Evolutionary conservation across 2,888 invertebrate genomes (phyloP).

Genomic region (Ectobius pallidus): DNA sequence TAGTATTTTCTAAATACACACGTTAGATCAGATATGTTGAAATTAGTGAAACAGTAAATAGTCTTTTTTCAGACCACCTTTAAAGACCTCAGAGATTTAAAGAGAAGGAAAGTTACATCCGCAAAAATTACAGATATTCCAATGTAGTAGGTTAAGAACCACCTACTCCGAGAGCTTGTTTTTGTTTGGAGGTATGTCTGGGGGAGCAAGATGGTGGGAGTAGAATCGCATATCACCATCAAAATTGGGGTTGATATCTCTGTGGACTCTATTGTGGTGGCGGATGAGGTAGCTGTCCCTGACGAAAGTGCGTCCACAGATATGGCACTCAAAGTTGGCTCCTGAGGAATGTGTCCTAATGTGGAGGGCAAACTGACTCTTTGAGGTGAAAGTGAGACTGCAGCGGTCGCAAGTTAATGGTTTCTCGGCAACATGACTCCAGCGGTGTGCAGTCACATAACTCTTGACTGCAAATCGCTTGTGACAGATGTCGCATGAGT

Average conservation of each 20-base stretch:
- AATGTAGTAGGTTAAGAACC: no score
- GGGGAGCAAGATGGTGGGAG: slow-evolving; percentile 12
- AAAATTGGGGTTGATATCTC: slow-evolving; percentile 53
- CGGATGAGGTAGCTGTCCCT: slow-evolving; percentile 79
- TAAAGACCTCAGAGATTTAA: no score
- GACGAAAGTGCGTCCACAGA: slow-evolving; percentile 76
- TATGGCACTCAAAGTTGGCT: slow-evolving; percentile 74
- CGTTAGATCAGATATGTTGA: no score
- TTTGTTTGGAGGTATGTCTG: background rate
- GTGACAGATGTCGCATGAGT: slow-evolving; percentile 79
- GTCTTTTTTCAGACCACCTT: no score
- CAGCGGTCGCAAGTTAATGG: slow-evolving; percentile 74
- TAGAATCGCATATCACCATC: slow-evolving; percentile 30
- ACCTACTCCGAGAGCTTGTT: slow-evolving; percentile 16
- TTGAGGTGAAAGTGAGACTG: slow-evolving; percentile 75
- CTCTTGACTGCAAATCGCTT: slow-evolving; percentile 83
- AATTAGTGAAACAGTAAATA: no score
- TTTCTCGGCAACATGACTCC: slow-evolving; percentile 80
- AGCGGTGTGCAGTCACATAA: slow-evolving; percentile 79
- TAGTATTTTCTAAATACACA: no score
- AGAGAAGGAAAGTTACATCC: no score
- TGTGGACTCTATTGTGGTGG: slow-evolving; percentile 78
- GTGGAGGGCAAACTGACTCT: slow-evolving; percentile 76
- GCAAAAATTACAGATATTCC: no score
- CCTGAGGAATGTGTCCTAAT: slow-evolving; percentile 74